These are phyloP conservation scores for Troides helena DNA, from an alignment of 2,888 invertebrate species.

Conservation along the genomic window DNA sequence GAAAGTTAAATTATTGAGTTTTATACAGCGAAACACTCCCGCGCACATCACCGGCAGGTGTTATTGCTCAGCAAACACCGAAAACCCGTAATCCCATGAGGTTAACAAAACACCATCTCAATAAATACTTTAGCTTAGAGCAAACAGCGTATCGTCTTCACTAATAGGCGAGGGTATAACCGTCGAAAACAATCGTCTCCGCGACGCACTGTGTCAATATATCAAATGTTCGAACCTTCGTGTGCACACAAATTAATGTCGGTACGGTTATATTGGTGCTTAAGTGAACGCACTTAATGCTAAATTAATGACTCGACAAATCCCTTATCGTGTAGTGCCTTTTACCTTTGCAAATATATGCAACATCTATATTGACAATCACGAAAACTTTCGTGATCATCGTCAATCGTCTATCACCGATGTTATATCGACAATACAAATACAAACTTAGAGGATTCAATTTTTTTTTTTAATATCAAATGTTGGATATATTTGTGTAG, in stretches of 20 bases:
- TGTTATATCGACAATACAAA: too few species aligned
- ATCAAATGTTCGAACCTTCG: constrained; percentile 47
- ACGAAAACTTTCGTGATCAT: not conserved
- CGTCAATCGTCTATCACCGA: not conserved
- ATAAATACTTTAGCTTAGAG: constrained; percentile 66
- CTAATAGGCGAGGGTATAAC: constrained; percentile 70
- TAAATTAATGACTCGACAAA: constrained; percentile 28
- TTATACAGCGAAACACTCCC: constrained; percentile 23
- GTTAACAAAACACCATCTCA: constrained; percentile 74
- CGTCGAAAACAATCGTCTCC: constrained; percentile 61
- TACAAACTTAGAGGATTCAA: too few species aligned
- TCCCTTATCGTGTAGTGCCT: constrained; percentile 23
- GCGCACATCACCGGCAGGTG: constrained; percentile 54
- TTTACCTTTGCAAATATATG: constrained; percentile 22
- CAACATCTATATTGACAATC: not conserved
- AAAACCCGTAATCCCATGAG: constrained; percentile 75
- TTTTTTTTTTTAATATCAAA: too few species aligned
- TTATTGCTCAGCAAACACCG: constrained; percentile 70
- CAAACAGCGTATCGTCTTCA: constrained; percentile 58
- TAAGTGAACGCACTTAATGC: constrained; percentile 22
- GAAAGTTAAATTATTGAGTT: not conserved
- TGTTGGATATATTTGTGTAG: too few species aligned
- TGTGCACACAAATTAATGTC: constrained; percentile 34
- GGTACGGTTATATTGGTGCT: constrained; percentile 28
- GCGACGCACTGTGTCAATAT: constrained; percentile 58